Percentiles rank a stretch among this genome's conserved stretches.
These are phyloP conservation scores for Scaptodrosophila latifasciaeformis DNA, from an alignment of 2,888 invertebrate genomes.

Conservation along the genomic window DNA sequence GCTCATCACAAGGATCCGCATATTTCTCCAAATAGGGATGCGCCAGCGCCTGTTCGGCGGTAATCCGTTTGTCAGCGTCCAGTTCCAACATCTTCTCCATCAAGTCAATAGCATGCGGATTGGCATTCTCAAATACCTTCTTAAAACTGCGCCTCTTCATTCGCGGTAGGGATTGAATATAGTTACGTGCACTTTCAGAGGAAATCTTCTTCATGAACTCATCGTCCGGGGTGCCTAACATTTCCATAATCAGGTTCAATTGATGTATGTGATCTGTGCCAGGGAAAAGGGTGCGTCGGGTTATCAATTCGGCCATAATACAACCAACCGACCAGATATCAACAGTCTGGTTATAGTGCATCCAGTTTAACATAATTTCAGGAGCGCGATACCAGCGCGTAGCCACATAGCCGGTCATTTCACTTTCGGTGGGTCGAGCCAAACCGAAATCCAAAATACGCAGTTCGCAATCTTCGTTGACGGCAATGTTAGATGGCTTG, in stretches of 20 bases:
- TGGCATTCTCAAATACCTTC: slow-evolving; percentile 93
- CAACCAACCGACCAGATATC: slow-evolving; percentile 99
- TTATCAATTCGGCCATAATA: slow-evolving; percentile 98
- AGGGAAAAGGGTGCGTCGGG: slow-evolving; percentile 94
- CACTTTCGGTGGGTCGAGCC: slow-evolving; percentile 96
- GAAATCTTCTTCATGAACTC: slow-evolving; percentile 97
- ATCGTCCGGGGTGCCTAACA: slow-evolving; percentile 94
- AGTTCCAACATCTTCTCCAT: slow-evolving; percentile 96
- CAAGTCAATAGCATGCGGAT: slow-evolving; percentile 93
- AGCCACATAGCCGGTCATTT: slow-evolving; percentile 99
- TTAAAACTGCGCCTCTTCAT: slow-evolving; percentile 91
- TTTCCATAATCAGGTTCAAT: slow-evolving; percentile 96
- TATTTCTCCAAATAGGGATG: slow-evolving; percentile 87
- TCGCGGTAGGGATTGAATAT: slow-evolving; percentile 91
- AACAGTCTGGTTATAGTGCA: slow-evolving; percentile 99
- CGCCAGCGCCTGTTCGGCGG: slow-evolving; percentile 79
- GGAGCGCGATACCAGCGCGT: slow-evolving; percentile 97
- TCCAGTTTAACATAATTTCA: slow-evolving; percentile 99
- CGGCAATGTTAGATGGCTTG: slow-evolving; percentile 99
- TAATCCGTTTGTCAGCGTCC: slow-evolving; percentile 93
- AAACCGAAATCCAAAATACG: slow-evolving; percentile 99
- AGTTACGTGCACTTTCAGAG: slow-evolving; percentile 96
- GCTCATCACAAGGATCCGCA: slow-evolving; percentile 97
- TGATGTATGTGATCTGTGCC: slow-evolving; percentile 99
- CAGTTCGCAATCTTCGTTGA: slow-evolving; percentile 99